phyloP scores from a whole-genome alignment of 2,113 vertebrate genomes.

The Nycticebus coucang region DNA sequence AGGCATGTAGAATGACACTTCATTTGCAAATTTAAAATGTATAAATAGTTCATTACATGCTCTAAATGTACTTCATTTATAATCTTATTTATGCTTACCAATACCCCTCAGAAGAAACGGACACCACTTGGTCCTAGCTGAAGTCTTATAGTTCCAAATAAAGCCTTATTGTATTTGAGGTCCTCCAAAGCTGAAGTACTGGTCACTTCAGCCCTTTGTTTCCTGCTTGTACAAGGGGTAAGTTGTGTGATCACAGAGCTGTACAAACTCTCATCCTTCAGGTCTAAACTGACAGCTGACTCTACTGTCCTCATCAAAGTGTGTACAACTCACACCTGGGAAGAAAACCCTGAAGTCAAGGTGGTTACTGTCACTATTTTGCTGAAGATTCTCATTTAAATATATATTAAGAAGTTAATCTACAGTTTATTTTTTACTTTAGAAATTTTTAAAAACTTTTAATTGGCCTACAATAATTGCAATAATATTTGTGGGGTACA shows the following conservation, averaged over 20 bases:
- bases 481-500: not conserved
- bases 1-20: not conserved
- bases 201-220: not conserved
- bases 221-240: not conserved
- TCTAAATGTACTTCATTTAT: not conserved
- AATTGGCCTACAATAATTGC: not conserved
- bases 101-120: not conserved
- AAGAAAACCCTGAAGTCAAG: not conserved
- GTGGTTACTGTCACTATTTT: not conserved
- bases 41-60: not conserved
- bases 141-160: not conserved
- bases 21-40: not conserved
- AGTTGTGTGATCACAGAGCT: not conserved
- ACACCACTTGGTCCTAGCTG: not conserved
- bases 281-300: not conserved
- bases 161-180: not conserved
- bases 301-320: not conserved
- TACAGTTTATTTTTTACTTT: not conserved
- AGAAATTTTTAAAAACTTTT: not conserved
- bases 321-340: not conserved
- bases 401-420: not conserved
- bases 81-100: not conserved
- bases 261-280: not conserved
- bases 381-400: constrained; percentile 1
- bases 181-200: not conserved